Evolutionary conservation across 1,140 invertebrate genomes (phyloP), one percentile per base, ranked within the genome.

Genomic region (Halyomorpha halys): DNA sequence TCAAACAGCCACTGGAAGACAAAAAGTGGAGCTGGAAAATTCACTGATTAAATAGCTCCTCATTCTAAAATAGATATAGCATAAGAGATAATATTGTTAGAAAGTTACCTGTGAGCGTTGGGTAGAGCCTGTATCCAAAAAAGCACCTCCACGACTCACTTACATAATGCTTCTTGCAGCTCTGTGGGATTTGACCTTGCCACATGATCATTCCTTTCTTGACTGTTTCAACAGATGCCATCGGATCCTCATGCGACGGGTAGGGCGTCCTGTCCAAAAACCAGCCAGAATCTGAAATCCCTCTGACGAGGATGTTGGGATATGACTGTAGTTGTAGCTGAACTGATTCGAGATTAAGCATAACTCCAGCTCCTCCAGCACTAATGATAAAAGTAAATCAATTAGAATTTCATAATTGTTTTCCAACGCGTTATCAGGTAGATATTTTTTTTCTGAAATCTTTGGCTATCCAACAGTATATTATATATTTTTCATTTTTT

Each of bases 1-100:
- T 97, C 94, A 75, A 94, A 96, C 21, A 96, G 79, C 83, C 91
- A 95, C 82, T 96, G 93, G 72, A 97, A 91, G 0, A 97, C 86
- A 74, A 95, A 97, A 16, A 96, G 77, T 0, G 91, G 90, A 63
- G 87, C 92, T 92, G 73, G 6, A 77, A 75, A 47, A 59, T n/a
- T 21, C 5, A 15, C 16, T 23, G 16, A 13, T 13, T 39, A 39
- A 39, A 39, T 13, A 6, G 11, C 11, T 39, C 11, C 34, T 39
- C 1, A 9, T 39, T 11, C 1, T 6, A 13, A 39, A 13, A 39
- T 39, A 1, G 5, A 39, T 39, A 39, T 6, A 39, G 13, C 34
- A 39, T 13, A 39, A 39, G n/a, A n/a, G n/a, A n/a, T n/a, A n/a
- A n/a, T n/a, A 30, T 30, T 8, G 3, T 3, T 56, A 15, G 53